A percentile compares a stretch with the other conserved stretches of the same genome.
These are phyloP conservation scores for Noctua comes DNA, from an alignment of 2,888 invertebrate genomes.

Conservation along the genomic window DNA sequence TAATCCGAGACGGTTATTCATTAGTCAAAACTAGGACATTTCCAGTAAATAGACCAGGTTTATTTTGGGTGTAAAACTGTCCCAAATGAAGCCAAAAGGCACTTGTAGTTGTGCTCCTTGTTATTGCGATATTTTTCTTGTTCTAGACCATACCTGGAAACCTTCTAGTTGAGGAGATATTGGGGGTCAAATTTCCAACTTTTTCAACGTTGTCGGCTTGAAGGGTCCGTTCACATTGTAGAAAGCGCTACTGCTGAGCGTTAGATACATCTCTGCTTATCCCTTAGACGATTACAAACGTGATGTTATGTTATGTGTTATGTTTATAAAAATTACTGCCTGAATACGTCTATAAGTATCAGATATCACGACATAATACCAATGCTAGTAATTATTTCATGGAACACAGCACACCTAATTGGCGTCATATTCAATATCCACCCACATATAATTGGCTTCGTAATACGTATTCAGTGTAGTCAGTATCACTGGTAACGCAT, in stretches of 20 bases:
- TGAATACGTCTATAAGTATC: background rate
- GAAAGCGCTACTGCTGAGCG: background rate
- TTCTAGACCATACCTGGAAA: too few relatives aligned
- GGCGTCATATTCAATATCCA: constrained; percentile 22
- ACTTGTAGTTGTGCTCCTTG: too few relatives aligned
- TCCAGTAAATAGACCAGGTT: background rate
- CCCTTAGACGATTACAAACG: background rate
- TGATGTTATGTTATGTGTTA: background rate
- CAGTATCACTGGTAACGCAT: constrained; percentile 3
- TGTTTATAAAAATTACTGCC: background rate
- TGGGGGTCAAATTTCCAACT: too few relatives aligned
- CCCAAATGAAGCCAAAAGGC: too few relatives aligned
- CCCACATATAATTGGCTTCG: constrained; percentile 6
- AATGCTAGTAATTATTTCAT: constrained; percentile 27
- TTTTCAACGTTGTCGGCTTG: too few relatives aligned
- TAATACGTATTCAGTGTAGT: constrained; percentile 10
- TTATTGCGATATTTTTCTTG: too few relatives aligned
- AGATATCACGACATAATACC: constrained; percentile 7
- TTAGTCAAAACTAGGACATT: background rate
- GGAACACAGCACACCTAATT: constrained; percentile 16
- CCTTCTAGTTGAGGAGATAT: too few relatives aligned
- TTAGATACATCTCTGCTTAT: background rate
- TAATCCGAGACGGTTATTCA: background rate
- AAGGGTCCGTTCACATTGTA: too few relatives aligned
- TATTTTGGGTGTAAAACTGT: too few relatives aligned